These are phyloP conservation scores for Nerophis lumbriciformis DNA, from an alignment of 2,113 vertebrate genomes.

Conservation along the genomic window DNA sequence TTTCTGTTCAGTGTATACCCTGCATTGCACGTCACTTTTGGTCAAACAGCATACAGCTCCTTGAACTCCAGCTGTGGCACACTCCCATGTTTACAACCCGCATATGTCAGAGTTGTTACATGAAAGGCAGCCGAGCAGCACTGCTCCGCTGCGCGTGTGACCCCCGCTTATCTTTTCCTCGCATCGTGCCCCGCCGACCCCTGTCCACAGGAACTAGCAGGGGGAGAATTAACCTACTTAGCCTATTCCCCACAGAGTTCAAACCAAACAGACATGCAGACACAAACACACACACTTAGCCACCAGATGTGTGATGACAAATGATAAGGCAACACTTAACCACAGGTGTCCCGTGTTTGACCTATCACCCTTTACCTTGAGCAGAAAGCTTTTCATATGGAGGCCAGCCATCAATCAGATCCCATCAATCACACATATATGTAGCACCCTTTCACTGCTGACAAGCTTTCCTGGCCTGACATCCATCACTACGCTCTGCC, in stretches of 20 bases:
- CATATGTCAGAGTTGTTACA: conserved; percentile 51
- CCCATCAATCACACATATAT: conserved; percentile 55
- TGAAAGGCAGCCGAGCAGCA: conserved; percentile 44
- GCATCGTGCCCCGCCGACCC: conserved; percentile 54
- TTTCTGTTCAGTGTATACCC: conserved; percentile 54
- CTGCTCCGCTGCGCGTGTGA: conserved; percentile 32
- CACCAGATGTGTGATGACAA: conserved; percentile 46
- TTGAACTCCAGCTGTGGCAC: conserved; percentile 40
- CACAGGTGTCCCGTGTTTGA: conserved; percentile 52
- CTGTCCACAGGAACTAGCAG: conserved; percentile 45
- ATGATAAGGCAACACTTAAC: conserved; percentile 54
- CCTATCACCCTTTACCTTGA: conserved; percentile 64
- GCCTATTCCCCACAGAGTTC: conserved; percentile 54
- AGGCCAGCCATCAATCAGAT: conserved; percentile 55
- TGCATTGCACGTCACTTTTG: conserved; percentile 59
- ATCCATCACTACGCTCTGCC: conserved; percentile 57
- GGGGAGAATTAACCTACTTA: conserved; percentile 62
- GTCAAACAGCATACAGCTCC: conserved; percentile 66
- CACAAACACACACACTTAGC: conserved; percentile 14
- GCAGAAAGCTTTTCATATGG: conserved; percentile 40
- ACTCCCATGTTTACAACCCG: conserved; percentile 53
- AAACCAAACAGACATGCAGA: conserved; percentile 42
- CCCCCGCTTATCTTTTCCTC: conserved; percentile 66
- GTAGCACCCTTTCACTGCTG: conserved; percentile 32
- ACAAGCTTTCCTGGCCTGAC: conserved; percentile 37